Evolutionary conservation across 2,113 vertebrate species (phyloP), one percentile per base, ranked within the genome.

Genomic region (Brachypodius melanocephalos): DNA sequence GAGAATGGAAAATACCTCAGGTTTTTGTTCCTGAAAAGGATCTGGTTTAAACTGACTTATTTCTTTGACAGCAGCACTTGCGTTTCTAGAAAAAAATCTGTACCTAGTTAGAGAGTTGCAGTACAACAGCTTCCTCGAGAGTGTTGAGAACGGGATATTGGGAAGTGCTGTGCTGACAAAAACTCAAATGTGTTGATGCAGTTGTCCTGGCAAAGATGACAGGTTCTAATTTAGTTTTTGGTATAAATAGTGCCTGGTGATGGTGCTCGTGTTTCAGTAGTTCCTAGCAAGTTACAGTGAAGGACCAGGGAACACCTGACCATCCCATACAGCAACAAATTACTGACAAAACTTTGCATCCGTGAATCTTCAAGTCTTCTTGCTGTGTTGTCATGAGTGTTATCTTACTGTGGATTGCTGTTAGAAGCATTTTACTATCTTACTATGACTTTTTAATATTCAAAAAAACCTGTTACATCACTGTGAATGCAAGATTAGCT

Each of bases 21-120:
- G 8, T 42, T 81, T 95, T 87, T 91, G 26, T 89, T 73, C 52
- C 66, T 46, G 66, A 61, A 78, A 65, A 95, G 17, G 9, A 32
- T 45, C n/a, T 71, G 11, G 20, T 63, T 72, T 81, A 55, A 87
- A 31, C 11, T 54, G 34, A 77, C 36, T 69, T 8, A 26, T 67
- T 89, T 66, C 31, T 76, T 89, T 91, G 48, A 51, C 36, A 87
- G 45, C 55, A 91, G 40, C 48, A 15, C 61, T 82, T 85, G 74
- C 9, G 42, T 61, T 89, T 96, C 45, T 46, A 54, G 88, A 34
- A 63, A 45, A 45, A 82, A 82, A 7, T 3, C 42, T 31, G 1
- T 52, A 19, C 52, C 57, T 73, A 40, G 31, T 58, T 73, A 46
- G 29, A 32, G 49, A 54, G 22, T 49, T 79, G 15, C 0, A 4